Base-by-base conservation (phyloP, 2,888 invertebrate species). In the Epinotia nisella region DNA sequence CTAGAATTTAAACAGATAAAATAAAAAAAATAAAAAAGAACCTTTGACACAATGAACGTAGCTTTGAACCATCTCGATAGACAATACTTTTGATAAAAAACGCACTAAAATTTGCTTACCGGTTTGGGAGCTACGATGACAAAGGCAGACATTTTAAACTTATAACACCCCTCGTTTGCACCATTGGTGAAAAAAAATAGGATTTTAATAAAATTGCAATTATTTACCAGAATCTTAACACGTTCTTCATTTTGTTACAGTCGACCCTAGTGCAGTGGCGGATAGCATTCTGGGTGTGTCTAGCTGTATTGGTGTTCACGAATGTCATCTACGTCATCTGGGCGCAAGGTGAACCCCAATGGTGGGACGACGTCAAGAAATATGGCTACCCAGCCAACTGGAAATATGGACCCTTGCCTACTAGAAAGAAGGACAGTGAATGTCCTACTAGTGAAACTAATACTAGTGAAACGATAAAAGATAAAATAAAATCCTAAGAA, bases 281-380 rank as follows among this genome's bases (percentile, higher is more conserved):
- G 24, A 81, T 94, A 0, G 97, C 97, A 0, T 97, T 97, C 85
- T 97, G 97, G 96, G 95, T 97, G 49, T 95, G 97, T 56, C 94
- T 97, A 9, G 95, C 83, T 0, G 94, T 97, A 3, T 94, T 97
- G 75, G 86, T 95, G 0, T 74, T 95, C 0, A 96, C 97, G 1
- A 96, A 96, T 81, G 53, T 96, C 0, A 82, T 97, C 10, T 98
- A 96, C 85, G 79, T 96, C 2, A 67, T 96, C 4, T 96, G 95
- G 83, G 97, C 96, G 0, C 95, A 96, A 76, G 97, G 96, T 0
- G 96, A 97, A 56, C 95, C 96, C 49, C 95, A 96, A 75, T 94
- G 95, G 82, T 98, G 97, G 97, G 97, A 97, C 80, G 95, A 96
- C 71, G 94, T 95, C 0, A 90, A 89, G 41, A 86, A 85, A 69